Percentiles rank a stretch among this genome's conserved stretches.
Evolutionary conservation across 2,888 invertebrate species (phyloP).

Genomic region (Conops quadrifasciatus): DNA sequence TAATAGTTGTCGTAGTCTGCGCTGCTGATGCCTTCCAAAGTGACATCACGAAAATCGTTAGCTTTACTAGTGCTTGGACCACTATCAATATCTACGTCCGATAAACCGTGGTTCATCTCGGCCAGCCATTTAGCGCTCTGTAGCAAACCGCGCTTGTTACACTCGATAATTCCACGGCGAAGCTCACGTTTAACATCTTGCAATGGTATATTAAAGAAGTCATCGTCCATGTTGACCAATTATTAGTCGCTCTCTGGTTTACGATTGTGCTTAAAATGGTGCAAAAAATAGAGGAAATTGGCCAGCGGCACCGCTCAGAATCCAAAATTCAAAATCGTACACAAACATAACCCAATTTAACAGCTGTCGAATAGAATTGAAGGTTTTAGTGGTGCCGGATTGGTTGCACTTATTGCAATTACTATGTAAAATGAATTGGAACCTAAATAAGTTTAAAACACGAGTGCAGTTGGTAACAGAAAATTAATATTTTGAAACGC

Average conservation of each 20-base stretch:
- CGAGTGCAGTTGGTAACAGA: too few species aligned
- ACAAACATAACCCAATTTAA: constrained; percentile 29
- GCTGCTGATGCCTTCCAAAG: constrained; percentile 62
- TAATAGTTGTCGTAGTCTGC: constrained; percentile 74
- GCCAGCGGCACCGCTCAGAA: neutral
- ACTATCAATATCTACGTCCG: constrained; percentile 68
- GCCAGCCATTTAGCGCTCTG: constrained; percentile 90
- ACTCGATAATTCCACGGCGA: constrained; percentile 74
- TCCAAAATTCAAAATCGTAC: constrained; percentile 19
- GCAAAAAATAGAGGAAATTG: neutral
- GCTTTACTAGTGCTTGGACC: constrained; percentile 12
- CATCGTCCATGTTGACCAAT: constrained; percentile 52
- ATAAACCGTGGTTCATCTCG: constrained; percentile 81
- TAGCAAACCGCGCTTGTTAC: constrained; percentile 79
- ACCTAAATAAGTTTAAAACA: too few species aligned
- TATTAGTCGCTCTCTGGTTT: neutral
- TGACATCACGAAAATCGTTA: constrained; percentile 43
- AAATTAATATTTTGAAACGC: too few species aligned
- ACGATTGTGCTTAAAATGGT: neutral
- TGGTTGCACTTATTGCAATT: too few species aligned
- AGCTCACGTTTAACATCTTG: constrained; percentile 73
- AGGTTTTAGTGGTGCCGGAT: neutral
- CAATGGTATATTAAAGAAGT: constrained; percentile 67
- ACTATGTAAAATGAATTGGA: too few species aligned
- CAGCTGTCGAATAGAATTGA: constrained; percentile 20